Evolutionary conservation across 30 jellyfish, hydroid and myxozoan genomes (phyloP).

Genomic region (Turritopsis dohrnii): DNA sequence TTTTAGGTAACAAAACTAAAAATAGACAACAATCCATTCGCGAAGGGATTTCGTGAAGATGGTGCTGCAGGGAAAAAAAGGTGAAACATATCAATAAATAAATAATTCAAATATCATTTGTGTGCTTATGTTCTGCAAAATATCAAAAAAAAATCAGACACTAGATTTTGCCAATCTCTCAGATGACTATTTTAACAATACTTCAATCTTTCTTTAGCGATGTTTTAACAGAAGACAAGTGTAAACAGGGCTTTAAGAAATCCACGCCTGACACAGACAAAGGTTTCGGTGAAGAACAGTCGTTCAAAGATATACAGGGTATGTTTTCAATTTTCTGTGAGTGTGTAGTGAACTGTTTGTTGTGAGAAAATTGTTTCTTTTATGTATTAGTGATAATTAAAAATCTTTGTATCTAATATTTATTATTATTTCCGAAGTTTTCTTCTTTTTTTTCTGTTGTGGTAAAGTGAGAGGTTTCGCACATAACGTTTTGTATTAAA

Average conservation of each 20-base stretch:
- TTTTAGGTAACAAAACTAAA: constrained; percentile 69
- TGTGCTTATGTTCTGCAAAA: too few relatives aligned
- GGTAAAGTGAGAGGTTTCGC: too few relatives aligned
- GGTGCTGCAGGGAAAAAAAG: constrained; percentile 78
- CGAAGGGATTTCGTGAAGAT: constrained; percentile 90
- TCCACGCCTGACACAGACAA: neutral
- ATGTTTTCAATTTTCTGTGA: neutral
- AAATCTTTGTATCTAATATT: too few relatives aligned
- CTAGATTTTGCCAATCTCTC: too few relatives aligned
- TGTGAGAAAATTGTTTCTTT: neutral
- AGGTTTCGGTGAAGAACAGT: neutral
- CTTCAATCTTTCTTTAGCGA: neutral
- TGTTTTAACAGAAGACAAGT: neutral
- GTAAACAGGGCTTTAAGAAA: neutral
- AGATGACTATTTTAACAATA: too few relatives aligned
- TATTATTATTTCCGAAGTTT: too few relatives aligned
- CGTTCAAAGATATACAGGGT: neutral
- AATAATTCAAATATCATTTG: neutral
- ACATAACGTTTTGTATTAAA: too few relatives aligned
- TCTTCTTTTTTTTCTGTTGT: too few relatives aligned
- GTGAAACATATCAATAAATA: neutral
- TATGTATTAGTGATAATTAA: too few relatives aligned
- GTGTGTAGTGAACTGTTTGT: neutral
- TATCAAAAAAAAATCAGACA: too few relatives aligned
- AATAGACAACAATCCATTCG: constrained; percentile 85